These are phyloP conservation scores for Eudemis profundana DNA, from an alignment of 2,888 invertebrate species.

Conservation along the genomic window DNA sequence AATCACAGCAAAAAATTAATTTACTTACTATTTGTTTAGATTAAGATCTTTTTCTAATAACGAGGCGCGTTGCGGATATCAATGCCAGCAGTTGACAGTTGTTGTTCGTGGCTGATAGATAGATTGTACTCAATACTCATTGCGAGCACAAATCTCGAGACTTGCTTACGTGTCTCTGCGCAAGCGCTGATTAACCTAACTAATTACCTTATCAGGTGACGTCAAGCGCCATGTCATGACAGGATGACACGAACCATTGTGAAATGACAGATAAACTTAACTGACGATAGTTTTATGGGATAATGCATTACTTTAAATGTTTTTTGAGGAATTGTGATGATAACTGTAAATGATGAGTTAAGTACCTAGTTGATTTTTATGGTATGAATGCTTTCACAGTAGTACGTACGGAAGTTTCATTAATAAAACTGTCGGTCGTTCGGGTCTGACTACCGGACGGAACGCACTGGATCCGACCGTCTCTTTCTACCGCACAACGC, in stretches of 20 bases:
- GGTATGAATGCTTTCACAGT: not conserved
- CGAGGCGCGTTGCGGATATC: too few species aligned
- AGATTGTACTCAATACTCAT: too few species aligned
- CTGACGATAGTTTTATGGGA: constrained; percentile 15
- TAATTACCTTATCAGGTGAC: constrained; percentile 28
- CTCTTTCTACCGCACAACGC: too few species aligned
- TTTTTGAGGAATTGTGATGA: not conserved
- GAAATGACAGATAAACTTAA: constrained; percentile 31
- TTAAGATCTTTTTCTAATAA: too few species aligned
- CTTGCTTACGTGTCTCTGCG: constrained; percentile 1
- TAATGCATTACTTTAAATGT: constrained; percentile 22
- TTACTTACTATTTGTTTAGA: too few species aligned
- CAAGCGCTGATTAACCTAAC: not conserved
- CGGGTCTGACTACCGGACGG: too few species aligned
- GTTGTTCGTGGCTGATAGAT: too few species aligned
- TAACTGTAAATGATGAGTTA: not conserved
- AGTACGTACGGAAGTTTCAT: not conserved
- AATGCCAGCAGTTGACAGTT: too few species aligned
- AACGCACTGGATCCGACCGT: too few species aligned
- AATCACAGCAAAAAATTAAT: too few species aligned
- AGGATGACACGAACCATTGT: constrained; percentile 18
- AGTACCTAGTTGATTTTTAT: not conserved
- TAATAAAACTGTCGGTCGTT: too few species aligned
- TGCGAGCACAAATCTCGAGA: too few species aligned
- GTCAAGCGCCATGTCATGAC: constrained; percentile 11